phyloP scores from a whole-genome alignment of 2,797 vertebrate genomes.

The Muscicapa comitata region DNA sequence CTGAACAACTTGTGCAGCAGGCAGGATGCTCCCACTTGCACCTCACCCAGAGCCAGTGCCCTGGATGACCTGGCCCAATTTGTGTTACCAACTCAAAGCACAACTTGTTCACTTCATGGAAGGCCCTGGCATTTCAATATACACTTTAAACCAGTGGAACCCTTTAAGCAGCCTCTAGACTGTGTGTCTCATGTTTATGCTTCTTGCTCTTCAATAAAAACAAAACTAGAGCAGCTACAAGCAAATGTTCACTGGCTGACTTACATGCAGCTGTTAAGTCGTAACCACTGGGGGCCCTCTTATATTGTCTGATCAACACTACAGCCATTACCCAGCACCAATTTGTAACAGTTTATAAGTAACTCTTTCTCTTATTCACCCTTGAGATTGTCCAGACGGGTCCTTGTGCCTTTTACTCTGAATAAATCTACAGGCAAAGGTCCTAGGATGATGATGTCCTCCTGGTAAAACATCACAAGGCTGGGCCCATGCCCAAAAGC shows the following conservation, averaged over 20 bases:
- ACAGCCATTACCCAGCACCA: conserved; percentile 68
- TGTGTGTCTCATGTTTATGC: conserved; percentile 61
- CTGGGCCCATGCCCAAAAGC: conserved; percentile 35
- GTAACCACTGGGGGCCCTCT: conserved; percentile 69
- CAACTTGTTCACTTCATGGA: background rate
- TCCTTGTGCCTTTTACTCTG: conserved; percentile 56
- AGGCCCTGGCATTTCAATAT: conserved; percentile 46
- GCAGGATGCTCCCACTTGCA: background rate
- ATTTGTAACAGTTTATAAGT: conserved; percentile 74
- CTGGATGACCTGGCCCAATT: background rate
- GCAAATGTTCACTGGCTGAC: conserved; percentile 69
- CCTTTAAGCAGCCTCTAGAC: conserved; percentile 59
- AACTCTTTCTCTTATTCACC: conserved; percentile 60
- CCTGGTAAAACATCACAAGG: conserved; percentile 25
- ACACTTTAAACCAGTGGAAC: conserved; percentile 57
- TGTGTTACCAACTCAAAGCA: background rate
- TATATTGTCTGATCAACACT: conserved; percentile 70
- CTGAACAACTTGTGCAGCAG: background rate
- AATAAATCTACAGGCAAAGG: conserved; percentile 69
- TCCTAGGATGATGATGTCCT: conserved; percentile 54
- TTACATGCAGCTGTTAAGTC: conserved; percentile 70
- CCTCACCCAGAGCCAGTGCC: background rate
- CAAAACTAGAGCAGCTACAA: conserved; percentile 68
- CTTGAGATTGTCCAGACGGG: conserved; percentile 59
- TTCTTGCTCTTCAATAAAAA: conserved; percentile 71